phyloP scores from a whole-genome alignment of 1,140 invertebrate genomes.

The Lordiphosa stackelbergi region DNA sequence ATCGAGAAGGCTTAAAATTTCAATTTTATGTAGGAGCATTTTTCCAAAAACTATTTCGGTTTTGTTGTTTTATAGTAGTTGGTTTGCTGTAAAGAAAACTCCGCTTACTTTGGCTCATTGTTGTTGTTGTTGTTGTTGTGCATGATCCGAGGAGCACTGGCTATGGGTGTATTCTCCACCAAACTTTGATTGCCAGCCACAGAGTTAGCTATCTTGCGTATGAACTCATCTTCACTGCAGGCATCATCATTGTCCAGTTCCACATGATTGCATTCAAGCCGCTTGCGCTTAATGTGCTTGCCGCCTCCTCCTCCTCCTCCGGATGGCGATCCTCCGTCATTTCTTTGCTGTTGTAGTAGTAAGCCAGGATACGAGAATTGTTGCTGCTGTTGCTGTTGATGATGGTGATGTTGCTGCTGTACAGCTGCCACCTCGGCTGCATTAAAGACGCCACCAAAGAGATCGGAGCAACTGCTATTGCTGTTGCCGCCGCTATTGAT shows the following conservation, averaged over 20 bases:
- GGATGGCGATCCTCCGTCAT: not conserved
- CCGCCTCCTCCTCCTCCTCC: slow-evolving; percentile 14
- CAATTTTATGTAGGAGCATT: no score
- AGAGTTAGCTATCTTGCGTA: slow-evolving; percentile 65
- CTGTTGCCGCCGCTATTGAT: slow-evolving; percentile 10
- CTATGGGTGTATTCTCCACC: slow-evolving; percentile 6
- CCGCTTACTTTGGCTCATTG: slow-evolving; percentile 62
- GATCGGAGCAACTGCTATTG: slow-evolving; percentile 18
- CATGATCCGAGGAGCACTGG: slow-evolving; percentile 17
- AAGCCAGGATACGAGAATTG: slow-evolving; percentile 33
- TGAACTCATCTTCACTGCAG: slow-evolving; percentile 78
- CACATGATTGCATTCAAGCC: slow-evolving; percentile 82
- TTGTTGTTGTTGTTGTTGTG: not conserved
- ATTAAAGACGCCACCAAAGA: slow-evolving; percentile 46
- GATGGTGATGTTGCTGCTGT: slow-evolving; percentile 27
- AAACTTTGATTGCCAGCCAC: slow-evolving; percentile 19
- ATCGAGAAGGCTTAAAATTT: no score
- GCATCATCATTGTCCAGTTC: slow-evolving; percentile 83
- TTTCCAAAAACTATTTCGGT: not conserved
- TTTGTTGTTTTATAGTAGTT: slow-evolving; percentile 8
- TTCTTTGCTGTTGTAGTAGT: slow-evolving; percentile 8
- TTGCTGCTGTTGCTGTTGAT: slow-evolving; percentile 26
- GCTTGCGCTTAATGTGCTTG: slow-evolving; percentile 79
- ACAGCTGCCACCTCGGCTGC: slow-evolving; percentile 25
- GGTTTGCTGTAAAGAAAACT: slow-evolving; percentile 17